Base-by-base conservation (phyloP, 2,113 vertebrate species). In the Ciconia maguari region DNA sequence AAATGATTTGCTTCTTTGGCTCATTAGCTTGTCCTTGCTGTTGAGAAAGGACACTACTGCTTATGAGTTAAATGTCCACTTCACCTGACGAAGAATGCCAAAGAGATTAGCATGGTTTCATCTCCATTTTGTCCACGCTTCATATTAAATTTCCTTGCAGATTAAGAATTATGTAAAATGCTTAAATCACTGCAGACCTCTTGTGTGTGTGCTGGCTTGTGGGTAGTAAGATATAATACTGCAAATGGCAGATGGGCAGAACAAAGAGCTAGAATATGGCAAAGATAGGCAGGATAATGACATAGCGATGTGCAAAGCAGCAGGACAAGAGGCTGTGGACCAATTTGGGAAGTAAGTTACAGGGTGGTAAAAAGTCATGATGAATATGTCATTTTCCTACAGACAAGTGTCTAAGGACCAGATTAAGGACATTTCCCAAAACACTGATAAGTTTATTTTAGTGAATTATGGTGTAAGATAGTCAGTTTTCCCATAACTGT, bases 1-100 rank as follows among this genome's bases (percentile, higher is more conserved):
- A 78, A 90, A 91, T 68, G n/a, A 93, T 88, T 95, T 91, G 11
- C 36, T 80, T 69, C 82, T 94, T 95, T 93, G 96, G 89, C 79
- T 96, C 91, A 93, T 95, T 96, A 96, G 51, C n/a, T 91, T 88
- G 94, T 75, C 94, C 94, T 95, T 95, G 78, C 91, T 86, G 46
- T 88, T 88, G 64, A 83, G 89, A 94, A 97, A 97, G 89, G 89
- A 86, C 94, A 64, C 9, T 29, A 10, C 20, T 36, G 29, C 71
- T 96, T 87, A 13, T 29, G 70, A 93, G 46, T 80, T 87, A 78
- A 85, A 85, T 1, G 2, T 76, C 55, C 60, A 86, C 52, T 95
- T 91, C 54, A 74, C 51, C 20, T 66, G 82, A 83, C 89, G 72
- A 93, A 89, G 83, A 93, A 83, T 58, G 60, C 64, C 80, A 70